Conservation (phyloP, 2,113 vertebrate species). For the Conger conger region DNA sequence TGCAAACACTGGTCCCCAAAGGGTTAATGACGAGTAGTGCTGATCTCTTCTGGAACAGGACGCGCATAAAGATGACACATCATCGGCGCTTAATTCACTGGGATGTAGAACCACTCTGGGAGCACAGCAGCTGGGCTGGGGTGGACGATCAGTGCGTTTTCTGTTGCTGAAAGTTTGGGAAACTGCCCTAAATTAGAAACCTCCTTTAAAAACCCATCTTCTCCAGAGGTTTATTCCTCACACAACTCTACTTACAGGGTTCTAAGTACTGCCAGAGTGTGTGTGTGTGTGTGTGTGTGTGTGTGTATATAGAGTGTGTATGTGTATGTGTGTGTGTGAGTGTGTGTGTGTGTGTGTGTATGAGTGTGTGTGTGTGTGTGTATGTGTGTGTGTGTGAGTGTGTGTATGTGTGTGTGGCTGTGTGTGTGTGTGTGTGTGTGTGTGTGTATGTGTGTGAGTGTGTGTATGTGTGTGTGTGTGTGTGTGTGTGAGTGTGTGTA, state of each 20-base stretch:
- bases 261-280: background rate
- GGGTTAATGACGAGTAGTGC: background rate
- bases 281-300: too few relatives aligned
- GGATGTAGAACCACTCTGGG: background rate
- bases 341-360: too few relatives aligned
- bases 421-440: constrained; percentile 33
- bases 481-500: constrained; percentile 41
- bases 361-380: too few relatives aligned
- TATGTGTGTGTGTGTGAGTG: too few relatives aligned
- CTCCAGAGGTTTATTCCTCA: background rate
- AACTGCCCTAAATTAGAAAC: background rate
- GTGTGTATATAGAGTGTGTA: too few relatives aligned
- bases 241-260: background rate
- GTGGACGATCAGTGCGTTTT: too few relatives aligned
- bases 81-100: background rate
- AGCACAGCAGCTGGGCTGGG: background rate
- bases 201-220: background rate
- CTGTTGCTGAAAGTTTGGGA: background rate
- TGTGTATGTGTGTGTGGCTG: too few relatives aligned
- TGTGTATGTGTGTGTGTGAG: too few relatives aligned
- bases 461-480: constrained; percentile 3
- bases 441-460: constrained; percentile 33
- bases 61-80: background rate
- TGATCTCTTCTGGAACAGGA: background rate
- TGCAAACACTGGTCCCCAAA: background rate